Percentiles rank a stretch among this genome's conserved stretches.
phyloP scores from a whole-genome alignment of 2,113 vertebrate genomes.

The Eptesicus fuscus region DNA sequence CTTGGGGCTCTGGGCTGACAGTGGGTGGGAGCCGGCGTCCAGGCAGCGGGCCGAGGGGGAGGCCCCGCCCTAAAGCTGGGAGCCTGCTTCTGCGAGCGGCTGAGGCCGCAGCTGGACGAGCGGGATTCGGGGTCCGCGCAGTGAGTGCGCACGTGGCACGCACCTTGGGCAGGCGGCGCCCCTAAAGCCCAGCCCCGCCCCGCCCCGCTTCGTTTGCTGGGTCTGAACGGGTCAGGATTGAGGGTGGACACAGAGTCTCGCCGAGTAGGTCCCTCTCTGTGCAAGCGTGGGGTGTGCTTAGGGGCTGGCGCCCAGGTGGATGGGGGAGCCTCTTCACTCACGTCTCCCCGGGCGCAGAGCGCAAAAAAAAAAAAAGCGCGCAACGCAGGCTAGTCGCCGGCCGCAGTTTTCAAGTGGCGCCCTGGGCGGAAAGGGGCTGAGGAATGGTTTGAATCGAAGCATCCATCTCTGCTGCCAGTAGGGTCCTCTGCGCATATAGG shows the following conservation, averaged over 20 bases:
- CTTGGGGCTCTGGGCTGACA: not conserved
- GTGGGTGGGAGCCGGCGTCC: constrained; percentile 9
- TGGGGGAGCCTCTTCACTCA: not conserved
- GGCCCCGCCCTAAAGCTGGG: constrained; percentile 55
- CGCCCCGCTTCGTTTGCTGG: not conserved
- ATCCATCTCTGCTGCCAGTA: not conserved
- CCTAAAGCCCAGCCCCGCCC: not conserved
- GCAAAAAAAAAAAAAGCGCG: not conserved
- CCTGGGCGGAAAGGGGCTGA: not conserved
- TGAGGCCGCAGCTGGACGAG: not conserved
- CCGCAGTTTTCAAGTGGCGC: not conserved
- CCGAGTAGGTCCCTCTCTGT: not conserved
- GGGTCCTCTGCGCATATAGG: not conserved
- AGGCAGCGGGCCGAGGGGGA: not conserved
- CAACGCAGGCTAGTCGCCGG: not conserved
- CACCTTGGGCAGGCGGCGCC: constrained; percentile 27
- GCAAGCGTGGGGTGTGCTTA: not conserved
- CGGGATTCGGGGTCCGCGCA: not conserved
- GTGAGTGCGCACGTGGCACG: constrained; percentile 40
- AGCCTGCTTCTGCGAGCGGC: not conserved
- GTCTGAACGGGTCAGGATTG: not conserved
- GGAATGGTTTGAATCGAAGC: not conserved
- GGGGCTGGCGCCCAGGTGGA: not conserved
- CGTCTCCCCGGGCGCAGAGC: not conserved
- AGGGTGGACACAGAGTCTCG: not conserved